A percentile compares a stretch with the other conserved stretches of the same genome.
phyloP scores from a whole-genome alignment of 2,113 vertebrate species.

The Podarcis muralis region DNA sequence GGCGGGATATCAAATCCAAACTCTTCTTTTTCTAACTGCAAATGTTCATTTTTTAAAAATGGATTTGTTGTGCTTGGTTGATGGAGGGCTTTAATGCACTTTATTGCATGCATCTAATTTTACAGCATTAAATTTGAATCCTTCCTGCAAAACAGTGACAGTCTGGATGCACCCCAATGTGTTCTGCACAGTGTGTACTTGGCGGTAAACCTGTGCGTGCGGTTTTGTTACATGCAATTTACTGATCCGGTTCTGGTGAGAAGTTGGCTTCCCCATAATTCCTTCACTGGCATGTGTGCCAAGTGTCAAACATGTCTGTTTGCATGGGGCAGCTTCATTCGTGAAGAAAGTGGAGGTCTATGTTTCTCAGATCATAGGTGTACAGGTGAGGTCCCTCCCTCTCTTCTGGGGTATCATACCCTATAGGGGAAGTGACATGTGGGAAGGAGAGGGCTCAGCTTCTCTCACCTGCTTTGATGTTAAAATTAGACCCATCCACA shows the following conservation, averaged over 20 bases:
- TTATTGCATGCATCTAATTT: no score
- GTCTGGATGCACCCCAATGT: neutral
- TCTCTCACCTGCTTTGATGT: no score
- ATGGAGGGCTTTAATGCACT: no score
- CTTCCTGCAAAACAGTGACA: no score
- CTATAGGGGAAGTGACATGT: neutral
- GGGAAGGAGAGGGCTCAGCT: neutral
- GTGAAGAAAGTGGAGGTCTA: neutral
- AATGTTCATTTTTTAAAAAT: no score
- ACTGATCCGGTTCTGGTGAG: neutral
- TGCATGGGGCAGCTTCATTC: neutral
- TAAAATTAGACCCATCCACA: neutral
- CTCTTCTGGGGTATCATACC: no score
- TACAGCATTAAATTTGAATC: no score
- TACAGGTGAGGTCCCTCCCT: neutral
- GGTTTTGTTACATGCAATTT: neutral
- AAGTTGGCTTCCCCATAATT: neutral
- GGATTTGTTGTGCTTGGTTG: no score
- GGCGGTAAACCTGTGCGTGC: neutral
- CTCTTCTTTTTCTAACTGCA: no score
- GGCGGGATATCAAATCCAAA: no score
- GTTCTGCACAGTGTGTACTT: neutral
- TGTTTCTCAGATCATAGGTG: neutral
- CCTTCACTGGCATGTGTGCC: neutral
- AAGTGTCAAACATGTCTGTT: neutral